Conservation (phyloP, 2,888 invertebrate genomes). For the Alitta virens region DNA sequence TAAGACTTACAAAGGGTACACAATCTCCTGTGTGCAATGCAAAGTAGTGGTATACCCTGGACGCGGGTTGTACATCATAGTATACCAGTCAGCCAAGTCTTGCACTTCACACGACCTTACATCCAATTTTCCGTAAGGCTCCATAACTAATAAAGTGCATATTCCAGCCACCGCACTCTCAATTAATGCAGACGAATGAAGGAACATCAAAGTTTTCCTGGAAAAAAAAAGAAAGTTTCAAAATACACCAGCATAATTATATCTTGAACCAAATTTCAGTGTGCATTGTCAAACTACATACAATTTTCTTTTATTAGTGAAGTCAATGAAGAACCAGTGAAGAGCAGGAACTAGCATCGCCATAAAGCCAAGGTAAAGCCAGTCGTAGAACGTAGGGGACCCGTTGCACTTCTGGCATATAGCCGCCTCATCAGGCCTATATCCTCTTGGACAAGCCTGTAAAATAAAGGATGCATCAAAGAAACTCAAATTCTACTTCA, state of each 20-base stretch:
- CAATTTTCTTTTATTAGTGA: slow-evolving; percentile 70
- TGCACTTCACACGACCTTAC: slow-evolving; percentile 77
- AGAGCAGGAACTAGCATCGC: slow-evolving; percentile 80
- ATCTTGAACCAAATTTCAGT: too few species aligned
- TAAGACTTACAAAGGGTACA: slow-evolving; percentile 87
- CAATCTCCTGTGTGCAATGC: slow-evolving; percentile 96
- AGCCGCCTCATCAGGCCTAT: slow-evolving; percentile 62
- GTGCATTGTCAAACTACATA: slow-evolving; percentile 55
- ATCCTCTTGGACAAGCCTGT: slow-evolving; percentile 65
- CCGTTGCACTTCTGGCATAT: slow-evolving; percentile 76
- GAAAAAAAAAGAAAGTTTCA: not conserved
- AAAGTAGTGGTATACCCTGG: slow-evolving; percentile 85
- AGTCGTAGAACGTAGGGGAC: slow-evolving; percentile 80
- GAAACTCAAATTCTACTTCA: too few species aligned
- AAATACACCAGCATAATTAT: too few species aligned
- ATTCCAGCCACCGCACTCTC: slow-evolving; percentile 78
- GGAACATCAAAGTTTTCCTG: slow-evolving; percentile 70
- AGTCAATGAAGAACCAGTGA: slow-evolving; percentile 89
- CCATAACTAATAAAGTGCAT: slow-evolving; percentile 74
- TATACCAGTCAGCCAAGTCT: slow-evolving; percentile 93
- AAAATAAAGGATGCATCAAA: slow-evolving; percentile 20
- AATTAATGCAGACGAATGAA: slow-evolving; percentile 79
- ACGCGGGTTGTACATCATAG: slow-evolving; percentile 87
- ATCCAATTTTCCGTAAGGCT: slow-evolving; percentile 76
- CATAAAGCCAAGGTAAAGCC: slow-evolving; percentile 93